These are phyloP conservation scores for Apantesis nais DNA, from an alignment of 2,888 invertebrate species.

Conservation along the genomic window DNA sequence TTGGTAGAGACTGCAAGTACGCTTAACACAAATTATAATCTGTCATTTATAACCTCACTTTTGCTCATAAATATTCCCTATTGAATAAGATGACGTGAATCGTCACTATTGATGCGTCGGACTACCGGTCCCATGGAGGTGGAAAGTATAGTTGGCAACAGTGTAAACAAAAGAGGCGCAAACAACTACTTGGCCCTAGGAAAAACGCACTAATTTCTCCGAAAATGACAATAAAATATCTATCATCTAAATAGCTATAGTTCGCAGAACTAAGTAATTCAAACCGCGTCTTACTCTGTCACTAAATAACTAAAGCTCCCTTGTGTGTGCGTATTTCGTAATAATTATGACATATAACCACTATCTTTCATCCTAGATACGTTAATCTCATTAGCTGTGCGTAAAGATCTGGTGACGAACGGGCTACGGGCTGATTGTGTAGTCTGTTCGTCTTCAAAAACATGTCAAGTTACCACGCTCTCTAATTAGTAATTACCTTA, in stretches of 20 bases:
- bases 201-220: neutral
- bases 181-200: no score
- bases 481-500: slow-evolving; percentile 74
- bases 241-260: neutral
- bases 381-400: slow-evolving; percentile 48
- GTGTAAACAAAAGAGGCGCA: no score
- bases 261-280: slow-evolving; percentile 12
- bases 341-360: slow-evolving; percentile 39
- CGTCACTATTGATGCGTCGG: no score
- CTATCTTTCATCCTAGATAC: slow-evolving; percentile 36
- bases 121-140: no score
- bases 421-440: slow-evolving; percentile 20
- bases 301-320: slow-evolving; percentile 25
- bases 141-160: no score
- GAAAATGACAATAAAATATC: neutral
- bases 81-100: neutral
- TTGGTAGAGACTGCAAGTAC: no score
- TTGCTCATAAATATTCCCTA: neutral
- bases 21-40: no score
- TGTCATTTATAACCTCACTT: neutral
- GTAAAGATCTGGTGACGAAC: slow-evolving; percentile 34
- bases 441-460: slow-evolving; percentile 48
- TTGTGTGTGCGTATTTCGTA: slow-evolving; percentile 24
- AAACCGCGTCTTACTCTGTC: slow-evolving; percentile 5
- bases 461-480: slow-evolving; percentile 62